Evolutionary conservation across 2,113 vertebrate species (phyloP), one percentile per base, ranked within the genome.

Genomic region (Phalacrocorax brasilianus): DNA sequence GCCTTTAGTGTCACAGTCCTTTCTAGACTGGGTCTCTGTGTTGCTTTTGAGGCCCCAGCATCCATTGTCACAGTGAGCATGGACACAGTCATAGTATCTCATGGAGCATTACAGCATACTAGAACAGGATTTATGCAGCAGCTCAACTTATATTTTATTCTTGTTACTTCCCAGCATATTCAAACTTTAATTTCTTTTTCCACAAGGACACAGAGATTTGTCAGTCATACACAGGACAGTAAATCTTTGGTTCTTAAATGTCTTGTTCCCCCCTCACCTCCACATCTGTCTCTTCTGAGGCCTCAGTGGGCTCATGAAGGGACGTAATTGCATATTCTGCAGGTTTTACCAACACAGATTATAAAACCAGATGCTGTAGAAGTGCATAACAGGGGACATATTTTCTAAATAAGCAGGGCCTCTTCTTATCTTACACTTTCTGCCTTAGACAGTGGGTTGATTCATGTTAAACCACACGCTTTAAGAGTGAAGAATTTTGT

Each of bases 31-130:
- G 19, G 17, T 6, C 12, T 66, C 12, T 1, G 0, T n/a, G 8
- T 3, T 55, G 14, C 24, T 73, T 73, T 55, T 2, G 3, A 30
- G 18, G 16, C 9, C 2, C 6, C 26, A 66, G 18, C 7, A 62
- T 35, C 23, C 16, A 18, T n/a, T 14, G n/a, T 50, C 5, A 2
- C 32, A 55, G n/a, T 9, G 24, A n/a, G 16, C 8, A 19, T 3
- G 16, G 18, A 30, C 23, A 8, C 2, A 35, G 5, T 10, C 12
- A 33, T 3, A 24, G 7, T 13, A 58, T 16, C 27, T 53, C 13
- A 2, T 12, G 17, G 27, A 70, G 21, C 4, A 44, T 19, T 21
- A 32, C 0, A 1, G 9, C 17, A n/a, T 38, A 3, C 8, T 66
- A 30, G 30, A 95, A 59, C 8, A 85, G 17, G 23, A 49, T 38